Conservation (phyloP, 2,113 vertebrate species). For the Gymnogyps californianus region DNA sequence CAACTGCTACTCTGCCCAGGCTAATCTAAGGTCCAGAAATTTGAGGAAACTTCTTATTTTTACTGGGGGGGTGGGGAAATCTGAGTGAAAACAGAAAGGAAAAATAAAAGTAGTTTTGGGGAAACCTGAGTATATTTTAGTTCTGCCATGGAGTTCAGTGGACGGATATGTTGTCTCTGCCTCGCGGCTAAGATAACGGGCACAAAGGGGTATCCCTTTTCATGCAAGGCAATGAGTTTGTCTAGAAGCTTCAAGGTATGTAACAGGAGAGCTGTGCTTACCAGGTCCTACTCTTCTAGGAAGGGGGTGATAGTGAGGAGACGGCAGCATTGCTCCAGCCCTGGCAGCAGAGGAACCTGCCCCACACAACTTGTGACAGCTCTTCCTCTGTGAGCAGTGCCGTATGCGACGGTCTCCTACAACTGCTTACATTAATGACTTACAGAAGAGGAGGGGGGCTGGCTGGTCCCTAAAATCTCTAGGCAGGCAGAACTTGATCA, state of each 20-base stretch:
- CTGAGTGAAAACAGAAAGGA: neutral
- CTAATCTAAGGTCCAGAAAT: neutral
- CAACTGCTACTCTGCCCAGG: neutral
- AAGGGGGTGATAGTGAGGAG: neutral
- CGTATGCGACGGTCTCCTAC: accelerated
- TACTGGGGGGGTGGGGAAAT: too few relatives aligned
- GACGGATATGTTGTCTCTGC: neutral
- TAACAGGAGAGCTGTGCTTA: neutral
- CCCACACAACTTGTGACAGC: accelerated
- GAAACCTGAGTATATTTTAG: neutral
- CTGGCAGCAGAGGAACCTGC: neutral
- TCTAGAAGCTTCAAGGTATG: neutral
- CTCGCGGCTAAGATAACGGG: accelerated
- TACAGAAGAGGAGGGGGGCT: neutral
- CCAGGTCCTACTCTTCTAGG: neutral
- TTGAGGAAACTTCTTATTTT: neutral
- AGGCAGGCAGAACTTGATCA: neutral
- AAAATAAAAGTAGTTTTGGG: neutral
- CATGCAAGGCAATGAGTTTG: neutral
- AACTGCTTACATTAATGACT: neutral
- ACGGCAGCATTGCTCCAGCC: neutral
- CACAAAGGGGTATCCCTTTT: neutral
- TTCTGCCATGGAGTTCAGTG: neutral
- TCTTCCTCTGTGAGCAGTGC: neutral
- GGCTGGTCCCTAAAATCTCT: neutral